Conservation (phyloP, 2,113 vertebrate species). For the Leucoraja erinaceus region DNA sequence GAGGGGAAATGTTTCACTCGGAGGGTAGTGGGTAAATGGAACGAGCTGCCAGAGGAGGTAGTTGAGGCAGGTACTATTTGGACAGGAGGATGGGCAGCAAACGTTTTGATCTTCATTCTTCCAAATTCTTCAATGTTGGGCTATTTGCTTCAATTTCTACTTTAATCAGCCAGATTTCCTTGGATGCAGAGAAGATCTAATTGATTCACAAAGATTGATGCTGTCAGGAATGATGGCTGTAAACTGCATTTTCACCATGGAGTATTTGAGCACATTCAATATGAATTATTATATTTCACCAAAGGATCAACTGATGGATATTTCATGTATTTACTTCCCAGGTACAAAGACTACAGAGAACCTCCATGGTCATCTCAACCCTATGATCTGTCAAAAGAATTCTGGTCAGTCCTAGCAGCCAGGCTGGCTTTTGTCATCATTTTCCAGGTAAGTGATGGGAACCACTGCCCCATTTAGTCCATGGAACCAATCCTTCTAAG, state of each 20-base stretch:
- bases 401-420: slow-evolving; percentile 88
- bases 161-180: not conserved
- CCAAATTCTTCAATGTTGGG: not conserved
- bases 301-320: not conserved
- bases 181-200: not conserved
- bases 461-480: not conserved
- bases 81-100: too few relatives aligned
- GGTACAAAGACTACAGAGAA: slow-evolving; percentile 93
- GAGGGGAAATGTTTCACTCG: too few relatives aligned
- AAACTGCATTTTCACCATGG: not conserved
- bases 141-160: not conserved
- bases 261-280: too few relatives aligned
- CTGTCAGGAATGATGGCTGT: not conserved
- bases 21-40: too few relatives aligned
- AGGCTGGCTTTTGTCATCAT: slow-evolving; percentile 85
- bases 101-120: too few relatives aligned
- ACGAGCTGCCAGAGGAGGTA: too few relatives aligned
- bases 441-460: slow-evolving; percentile 73
- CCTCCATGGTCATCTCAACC: slow-evolving; percentile 77
- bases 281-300: too few relatives aligned
- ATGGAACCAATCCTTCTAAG: too few relatives aligned
- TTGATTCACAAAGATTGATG: not conserved
- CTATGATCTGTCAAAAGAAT: slow-evolving; percentile 89
- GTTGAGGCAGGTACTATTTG: too few relatives aligned
- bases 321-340: slow-evolving; percentile 45